A percentile compares a stretch with the other conserved stretches of the same genome.
Conservation (phyloP, 2,888 invertebrate species). For the Galerucella pusilla region DNA sequence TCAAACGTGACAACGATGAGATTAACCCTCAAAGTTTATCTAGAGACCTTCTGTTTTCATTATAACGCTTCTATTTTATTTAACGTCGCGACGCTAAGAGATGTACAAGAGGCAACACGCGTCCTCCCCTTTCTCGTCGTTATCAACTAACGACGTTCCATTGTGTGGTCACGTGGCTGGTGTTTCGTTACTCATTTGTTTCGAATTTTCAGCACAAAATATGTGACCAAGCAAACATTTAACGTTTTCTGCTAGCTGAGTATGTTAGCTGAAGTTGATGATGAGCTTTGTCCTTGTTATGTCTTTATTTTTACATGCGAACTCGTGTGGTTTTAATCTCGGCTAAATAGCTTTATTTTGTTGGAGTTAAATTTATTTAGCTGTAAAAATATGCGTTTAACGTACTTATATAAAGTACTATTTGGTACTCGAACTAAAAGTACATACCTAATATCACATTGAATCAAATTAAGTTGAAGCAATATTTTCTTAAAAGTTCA, state of each 20-base stretch:
- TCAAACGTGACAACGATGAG: conserved; percentile 8
- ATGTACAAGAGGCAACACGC: conserved; percentile 50
- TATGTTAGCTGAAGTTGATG: conserved; percentile 26
- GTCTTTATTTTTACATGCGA: conserved; percentile 22
- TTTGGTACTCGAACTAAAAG: too few relatives aligned
- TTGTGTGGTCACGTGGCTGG: conserved; percentile 56
- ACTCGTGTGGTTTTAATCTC: not conserved
- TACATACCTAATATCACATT: too few relatives aligned
- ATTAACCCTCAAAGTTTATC: conserved; percentile 19
- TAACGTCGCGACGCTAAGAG: conserved; percentile 45
- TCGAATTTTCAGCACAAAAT: conserved; percentile 48
- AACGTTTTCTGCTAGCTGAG: conserved; percentile 25
- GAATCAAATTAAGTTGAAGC: too few relatives aligned
- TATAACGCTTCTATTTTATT: conserved; percentile 54
- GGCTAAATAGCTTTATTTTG: conserved; percentile 4
- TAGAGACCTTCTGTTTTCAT: conserved; percentile 49
- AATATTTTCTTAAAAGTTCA: too few relatives aligned
- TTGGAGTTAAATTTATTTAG: not conserved
- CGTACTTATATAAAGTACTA: too few relatives aligned
- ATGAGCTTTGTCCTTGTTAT: conserved; percentile 33
- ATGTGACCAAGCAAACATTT: conserved; percentile 45
- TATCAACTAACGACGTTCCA: conserved; percentile 50
- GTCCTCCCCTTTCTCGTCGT: conserved; percentile 50
- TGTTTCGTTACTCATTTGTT: conserved; percentile 57
- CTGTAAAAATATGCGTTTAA: too few relatives aligned